Conservation (phyloP, 2,797 vertebrate species). For the Bradypus variegatus region DNA sequence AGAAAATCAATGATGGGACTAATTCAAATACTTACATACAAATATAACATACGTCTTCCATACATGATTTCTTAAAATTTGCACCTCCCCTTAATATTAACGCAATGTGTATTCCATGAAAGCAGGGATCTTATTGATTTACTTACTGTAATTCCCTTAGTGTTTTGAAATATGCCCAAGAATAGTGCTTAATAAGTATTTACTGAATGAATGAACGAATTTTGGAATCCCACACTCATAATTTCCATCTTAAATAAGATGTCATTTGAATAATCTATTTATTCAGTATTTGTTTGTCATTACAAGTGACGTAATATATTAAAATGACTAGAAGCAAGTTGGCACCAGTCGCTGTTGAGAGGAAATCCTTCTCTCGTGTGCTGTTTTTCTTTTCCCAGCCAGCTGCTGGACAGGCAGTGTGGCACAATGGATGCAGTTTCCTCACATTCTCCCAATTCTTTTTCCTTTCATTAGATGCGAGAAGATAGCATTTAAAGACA, state of each 20-base stretch:
- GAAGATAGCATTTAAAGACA: neutral
- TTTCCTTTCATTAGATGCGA: no score
- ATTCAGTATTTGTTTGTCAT: neutral
- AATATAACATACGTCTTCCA: rapidly evolving
- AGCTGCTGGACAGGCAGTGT: rapidly evolving
- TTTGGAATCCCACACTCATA: neutral
- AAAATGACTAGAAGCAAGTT: neutral
- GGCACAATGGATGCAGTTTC: rapidly evolving
- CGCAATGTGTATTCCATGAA: rapidly evolving
- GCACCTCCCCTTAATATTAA: rapidly evolving
- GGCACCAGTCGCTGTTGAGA: rapidly evolving
- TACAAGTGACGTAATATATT: rapidly evolving
- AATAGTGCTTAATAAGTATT: neutral
- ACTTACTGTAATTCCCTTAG: neutral
- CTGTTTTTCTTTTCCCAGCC: rapidly evolving
- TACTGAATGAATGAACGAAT: neutral
- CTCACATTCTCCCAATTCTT: neutral
- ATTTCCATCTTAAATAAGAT: neutral
- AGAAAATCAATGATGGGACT: neutral
- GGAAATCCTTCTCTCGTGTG: rapidly evolving
- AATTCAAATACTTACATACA: neutral
- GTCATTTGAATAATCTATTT: no score
- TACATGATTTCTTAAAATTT: neutral
- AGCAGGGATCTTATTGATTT: rapidly evolving
- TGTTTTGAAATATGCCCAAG: neutral